These are phyloP conservation scores for Aselliscus stoliczkanus DNA, from an alignment of 2,797 vertebrate genomes.

Conservation along the genomic window DNA sequence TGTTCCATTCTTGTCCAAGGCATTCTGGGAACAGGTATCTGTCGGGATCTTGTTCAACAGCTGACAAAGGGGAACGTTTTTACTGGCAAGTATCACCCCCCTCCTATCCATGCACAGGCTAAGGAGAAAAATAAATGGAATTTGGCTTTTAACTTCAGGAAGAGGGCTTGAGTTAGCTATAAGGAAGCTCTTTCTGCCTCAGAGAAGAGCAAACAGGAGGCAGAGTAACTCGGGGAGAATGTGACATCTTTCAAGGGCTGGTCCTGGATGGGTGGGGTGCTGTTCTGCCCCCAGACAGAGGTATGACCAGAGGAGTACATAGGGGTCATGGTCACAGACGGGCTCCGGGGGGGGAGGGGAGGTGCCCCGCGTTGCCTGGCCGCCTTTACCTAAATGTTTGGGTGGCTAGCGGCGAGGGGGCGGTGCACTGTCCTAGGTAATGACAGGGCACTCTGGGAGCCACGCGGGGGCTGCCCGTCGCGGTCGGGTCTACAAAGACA, in stretches of 20 bases:
- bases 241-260: not conserved
- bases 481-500: constrained; percentile 30
- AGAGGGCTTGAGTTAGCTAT: not conserved
- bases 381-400: constrained; percentile 6
- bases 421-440: constrained; percentile 35
- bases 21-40: not conserved
- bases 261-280: not conserved
- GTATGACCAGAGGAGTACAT: not conserved
- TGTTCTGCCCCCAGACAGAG: not conserved
- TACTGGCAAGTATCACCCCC: not conserved
- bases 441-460: constrained; percentile 42
- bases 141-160: not conserved
- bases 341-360: not conserved
- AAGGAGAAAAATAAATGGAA: not conserved
- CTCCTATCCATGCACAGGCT: not conserved
- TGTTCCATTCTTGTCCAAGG: not conserved
- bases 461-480: constrained; percentile 41
- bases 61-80: not conserved
- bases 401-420: constrained; percentile 42
- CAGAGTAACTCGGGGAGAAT: not conserved
- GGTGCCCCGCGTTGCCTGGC: not conserved
- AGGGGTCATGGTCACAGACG: not conserved
- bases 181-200: not conserved
- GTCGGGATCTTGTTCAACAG: not conserved
- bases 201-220: not conserved